phyloP scores from a whole-genome alignment of 2,113 vertebrate genomes.

The Lipotes vexillifer region DNA sequence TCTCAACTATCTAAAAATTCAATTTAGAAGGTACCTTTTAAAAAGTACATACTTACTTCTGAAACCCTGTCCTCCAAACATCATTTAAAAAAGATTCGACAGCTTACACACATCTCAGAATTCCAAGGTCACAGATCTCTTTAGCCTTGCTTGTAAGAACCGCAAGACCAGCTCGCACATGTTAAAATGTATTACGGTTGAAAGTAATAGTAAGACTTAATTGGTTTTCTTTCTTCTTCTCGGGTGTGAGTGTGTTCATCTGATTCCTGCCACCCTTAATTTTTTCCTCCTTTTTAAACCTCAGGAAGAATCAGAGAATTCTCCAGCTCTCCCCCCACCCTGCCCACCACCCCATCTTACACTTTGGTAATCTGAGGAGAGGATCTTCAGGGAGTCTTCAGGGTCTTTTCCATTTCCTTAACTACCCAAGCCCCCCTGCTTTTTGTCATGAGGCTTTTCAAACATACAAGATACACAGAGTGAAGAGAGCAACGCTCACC shows the following conservation, averaged over 20 bases:
- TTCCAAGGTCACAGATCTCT: not conserved
- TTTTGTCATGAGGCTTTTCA: not conserved
- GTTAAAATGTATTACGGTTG: not conserved
- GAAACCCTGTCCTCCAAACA: not conserved
- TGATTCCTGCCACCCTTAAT: not conserved
- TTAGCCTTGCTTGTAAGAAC: not conserved
- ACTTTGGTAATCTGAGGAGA: not conserved
- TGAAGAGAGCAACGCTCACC: fast-evolving
- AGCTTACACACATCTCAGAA: fast-evolving
- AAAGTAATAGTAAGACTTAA: not conserved
- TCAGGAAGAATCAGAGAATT: not conserved
- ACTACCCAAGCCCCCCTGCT: too few species aligned
- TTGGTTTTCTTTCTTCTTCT: not conserved
- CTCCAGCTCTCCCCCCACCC: not conserved
- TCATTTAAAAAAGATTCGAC: not conserved
- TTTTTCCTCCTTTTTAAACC: not conserved
- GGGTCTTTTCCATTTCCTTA: not conserved
- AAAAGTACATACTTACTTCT: not conserved
- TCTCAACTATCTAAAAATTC: not conserved
- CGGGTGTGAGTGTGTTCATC: not conserved
- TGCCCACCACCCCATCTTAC: not conserved
- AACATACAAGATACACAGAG: not conserved
- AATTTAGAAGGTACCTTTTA: not conserved
- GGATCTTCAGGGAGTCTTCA: fast-evolving
- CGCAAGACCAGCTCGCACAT: not conserved